phyloP scores from a whole-genome alignment of 2,113 vertebrate species.

The Bubo blakistoni region DNA sequence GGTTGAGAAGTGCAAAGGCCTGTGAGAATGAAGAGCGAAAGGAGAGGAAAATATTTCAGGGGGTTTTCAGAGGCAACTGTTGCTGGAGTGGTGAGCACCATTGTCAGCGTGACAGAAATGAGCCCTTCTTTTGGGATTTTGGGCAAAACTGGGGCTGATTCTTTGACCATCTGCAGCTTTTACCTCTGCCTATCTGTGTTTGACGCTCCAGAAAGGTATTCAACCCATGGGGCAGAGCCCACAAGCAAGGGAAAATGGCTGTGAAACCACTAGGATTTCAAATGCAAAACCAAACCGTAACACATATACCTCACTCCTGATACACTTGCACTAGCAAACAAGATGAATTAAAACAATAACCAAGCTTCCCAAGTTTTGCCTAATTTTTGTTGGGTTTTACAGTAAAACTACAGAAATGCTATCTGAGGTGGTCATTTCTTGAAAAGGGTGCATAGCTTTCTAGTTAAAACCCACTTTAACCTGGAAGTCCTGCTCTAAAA shows the following conservation, averaged over 20 bases:
- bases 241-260: background rate
- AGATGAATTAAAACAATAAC: background rate
- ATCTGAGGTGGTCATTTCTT: background rate
- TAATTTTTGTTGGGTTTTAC: background rate
- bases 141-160: background rate
- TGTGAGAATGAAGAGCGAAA: background rate
- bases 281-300: background rate
- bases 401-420: background rate
- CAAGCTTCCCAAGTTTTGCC: background rate
- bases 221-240: background rate
- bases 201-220: background rate
- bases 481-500: background rate
- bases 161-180: background rate
- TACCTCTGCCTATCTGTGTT: background rate
- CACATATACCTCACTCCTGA: background rate
- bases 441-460: background rate
- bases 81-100: fast-evolving
- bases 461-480: background rate
- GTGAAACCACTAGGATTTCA: background rate
- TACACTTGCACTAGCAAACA: background rate
- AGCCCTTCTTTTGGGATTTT: background rate
- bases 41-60: background rate
- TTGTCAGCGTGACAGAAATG: background rate
- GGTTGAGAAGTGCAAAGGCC: background rate
- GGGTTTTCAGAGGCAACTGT: background rate